phyloP scores from a whole-genome alignment of 64 coral and sea anemone species.

The Acropora yongei region DNA sequence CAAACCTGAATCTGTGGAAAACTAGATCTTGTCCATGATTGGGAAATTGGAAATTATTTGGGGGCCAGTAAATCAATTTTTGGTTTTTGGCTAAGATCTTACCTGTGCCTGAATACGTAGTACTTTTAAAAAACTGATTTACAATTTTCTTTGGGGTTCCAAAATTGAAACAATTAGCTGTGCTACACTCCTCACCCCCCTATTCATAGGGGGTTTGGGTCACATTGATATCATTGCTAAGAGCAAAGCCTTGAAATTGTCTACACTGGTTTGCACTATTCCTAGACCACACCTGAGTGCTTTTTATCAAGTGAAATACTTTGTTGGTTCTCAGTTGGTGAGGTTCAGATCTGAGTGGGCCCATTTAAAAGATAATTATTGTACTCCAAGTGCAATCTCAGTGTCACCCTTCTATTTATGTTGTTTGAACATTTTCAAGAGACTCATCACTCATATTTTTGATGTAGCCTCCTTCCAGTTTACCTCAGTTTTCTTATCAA shows the following conservation, averaged over 20 bases:
- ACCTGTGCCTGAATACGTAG: not conserved
- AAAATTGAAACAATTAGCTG: slow-evolving; percentile 9
- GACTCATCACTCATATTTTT: too few relatives aligned
- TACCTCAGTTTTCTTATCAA: too few relatives aligned
- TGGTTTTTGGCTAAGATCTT: not conserved
- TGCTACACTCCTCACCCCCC: not conserved
- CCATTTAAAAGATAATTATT: too few relatives aligned
- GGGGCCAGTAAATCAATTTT: not conserved
- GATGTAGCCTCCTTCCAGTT: too few relatives aligned
- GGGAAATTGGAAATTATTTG: not conserved
- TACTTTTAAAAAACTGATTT: not conserved
- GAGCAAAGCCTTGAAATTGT: not conserved
- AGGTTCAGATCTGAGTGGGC: too few relatives aligned
- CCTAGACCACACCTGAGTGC: too few relatives aligned
- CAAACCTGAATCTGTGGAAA: slow-evolving; percentile 24
- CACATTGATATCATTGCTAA: not conserved
- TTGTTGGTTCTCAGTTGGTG: too few relatives aligned
- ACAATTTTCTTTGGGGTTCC: not conserved
- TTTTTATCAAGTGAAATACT: too few relatives aligned
- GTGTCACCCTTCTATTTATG: too few relatives aligned
- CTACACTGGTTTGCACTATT: not conserved
- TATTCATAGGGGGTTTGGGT: not conserved
- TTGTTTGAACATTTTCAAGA: too few relatives aligned
- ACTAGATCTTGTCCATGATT: not conserved
- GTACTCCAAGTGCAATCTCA: too few relatives aligned